These are phyloP conservation scores for Nyctalus aviator DNA, from an alignment of 2,797 vertebrate species.

Conservation along the genomic window DNA sequence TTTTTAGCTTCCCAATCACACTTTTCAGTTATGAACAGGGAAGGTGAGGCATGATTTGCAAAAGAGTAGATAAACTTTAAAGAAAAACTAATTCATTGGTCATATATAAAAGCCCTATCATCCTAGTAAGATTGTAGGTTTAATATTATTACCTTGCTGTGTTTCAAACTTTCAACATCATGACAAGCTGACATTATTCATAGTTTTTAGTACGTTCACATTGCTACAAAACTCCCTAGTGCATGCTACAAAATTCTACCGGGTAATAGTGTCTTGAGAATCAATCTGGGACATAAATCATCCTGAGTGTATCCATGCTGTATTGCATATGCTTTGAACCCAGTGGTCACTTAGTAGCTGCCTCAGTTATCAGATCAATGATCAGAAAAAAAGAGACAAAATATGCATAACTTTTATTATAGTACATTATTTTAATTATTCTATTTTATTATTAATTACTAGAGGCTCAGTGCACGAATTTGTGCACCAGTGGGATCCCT, in stretches of 20 bases:
- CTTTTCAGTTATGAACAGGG: not conserved
- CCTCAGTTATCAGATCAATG: not conserved
- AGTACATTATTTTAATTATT: not conserved
- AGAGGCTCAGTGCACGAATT: too few relatives aligned
- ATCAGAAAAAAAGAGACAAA: not conserved
- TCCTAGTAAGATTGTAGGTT: not conserved
- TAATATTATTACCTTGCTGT: constrained; percentile 37
- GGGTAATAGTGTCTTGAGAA: not conserved
- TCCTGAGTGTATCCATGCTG: not conserved
- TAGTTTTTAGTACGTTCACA: not conserved
- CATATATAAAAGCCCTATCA: not conserved
- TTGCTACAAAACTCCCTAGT: not conserved
- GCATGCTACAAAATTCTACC: not conserved
- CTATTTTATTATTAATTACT: too few relatives aligned
- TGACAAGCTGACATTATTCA: not conserved
- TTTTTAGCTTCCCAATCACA: not conserved
- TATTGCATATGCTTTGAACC: not conserved
- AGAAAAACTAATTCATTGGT: not conserved
- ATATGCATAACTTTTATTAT: not conserved
- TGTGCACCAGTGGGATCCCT: too few relatives aligned
- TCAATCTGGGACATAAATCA: not conserved
- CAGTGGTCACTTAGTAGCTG: not conserved
- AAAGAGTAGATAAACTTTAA: not conserved
- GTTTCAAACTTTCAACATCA: not conserved
- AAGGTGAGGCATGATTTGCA: not conserved